Base-by-base conservation (phyloP, 2,888 invertebrate species). In the Sarcophaga carnaria region DNA sequence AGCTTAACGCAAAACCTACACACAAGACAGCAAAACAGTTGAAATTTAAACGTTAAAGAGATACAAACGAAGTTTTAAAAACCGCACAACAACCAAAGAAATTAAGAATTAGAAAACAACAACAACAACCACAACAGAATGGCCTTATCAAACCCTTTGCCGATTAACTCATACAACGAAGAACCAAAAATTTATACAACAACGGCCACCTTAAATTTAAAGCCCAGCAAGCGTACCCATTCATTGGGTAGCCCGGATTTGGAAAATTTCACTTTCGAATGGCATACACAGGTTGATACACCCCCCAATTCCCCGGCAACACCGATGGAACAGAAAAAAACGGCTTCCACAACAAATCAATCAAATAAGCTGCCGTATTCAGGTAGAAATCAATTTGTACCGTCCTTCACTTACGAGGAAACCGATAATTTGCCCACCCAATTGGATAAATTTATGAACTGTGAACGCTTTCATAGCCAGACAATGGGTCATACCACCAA, bases 381-480 rank as follows among this genome's bases (percentile, higher is more conserved):
- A 8, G 6, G 37, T 37, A 37, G 6, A 20, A 64, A 88, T 85
- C 66, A 77, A 62, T 87, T 79, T 54, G 54, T 81, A 67, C 84
- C 89, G 20, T 84, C 88, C 25, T 71, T 80, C 11, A 86, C 69
- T 1, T 80, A 83, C 63, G 86, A 76, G 1, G 87, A 87, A 49
- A 74, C 80, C 37, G 87, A 89, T 80, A 89, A 90, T 76, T 85
- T 91, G 82, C 89, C 87, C 6, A 90, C 90, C 63, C 89, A 89
- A 10, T 72, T 92, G 62, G 67, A 85, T 62, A 90, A 92, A 80
- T 92, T 92, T 80, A 91, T 90, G 84, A 89, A 89, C 80, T 89
- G 89, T 62, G 92, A 92, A 86, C 92, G 92, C 62, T 86, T 90
- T 85, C 88, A 89, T 67, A 92, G 91, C 79, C 89, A 89, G 70